Base-by-base conservation (phyloP, 2,113 vertebrate genomes). In the Pavo muticus region DNA sequence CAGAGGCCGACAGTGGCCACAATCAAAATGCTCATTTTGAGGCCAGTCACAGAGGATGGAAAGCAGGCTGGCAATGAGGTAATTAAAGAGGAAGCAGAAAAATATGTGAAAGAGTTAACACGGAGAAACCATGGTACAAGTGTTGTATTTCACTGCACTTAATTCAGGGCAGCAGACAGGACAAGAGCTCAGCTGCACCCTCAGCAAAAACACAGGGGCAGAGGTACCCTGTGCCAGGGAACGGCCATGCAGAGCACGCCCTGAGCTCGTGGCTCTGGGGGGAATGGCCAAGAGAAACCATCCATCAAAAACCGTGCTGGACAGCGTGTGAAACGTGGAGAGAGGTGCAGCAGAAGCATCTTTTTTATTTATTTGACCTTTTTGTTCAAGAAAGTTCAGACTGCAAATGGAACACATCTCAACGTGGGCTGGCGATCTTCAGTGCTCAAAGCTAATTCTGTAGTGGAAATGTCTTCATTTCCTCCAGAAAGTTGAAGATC, bases 311-410 rank as follows among this genome's bases (percentile, higher is more conserved):
- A 23, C 48, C 8, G 48, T 27, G 42, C 7, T 23, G 56, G 52
- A 17, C 1, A 5, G 6, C 2, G 6, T 13, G 37, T 37, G 63
- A 74, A 80, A 68, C 0, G 35, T 39, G 71, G 71, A 77, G 57
- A 47, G 54, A 42, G 23, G 48, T 21, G 37, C 13, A 61, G 20
- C 30, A 52, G 45, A 86, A 30, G 13, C 17, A 32, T 29, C 39
- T 11, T 23, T 47, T 94, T 61, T n/a, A 25, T 39, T 65, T 12
- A 5, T 39, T 83, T 25, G 7, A 67, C 48, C 35, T 56, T 90
- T 94, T 74, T 19, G 47, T 94, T 82, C 86, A 94, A 97, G 97
- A 48, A 88, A 47, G 48, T 93, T 96, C 90, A 10, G 75, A 59
- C 35, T 52, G 77, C 29, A 79, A 93, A 80, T 0, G 11, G 81